These are phyloP conservation scores for Herminia tarsipennalis DNA, from an alignment of 2,888 invertebrate species.

Conservation along the genomic window DNA sequence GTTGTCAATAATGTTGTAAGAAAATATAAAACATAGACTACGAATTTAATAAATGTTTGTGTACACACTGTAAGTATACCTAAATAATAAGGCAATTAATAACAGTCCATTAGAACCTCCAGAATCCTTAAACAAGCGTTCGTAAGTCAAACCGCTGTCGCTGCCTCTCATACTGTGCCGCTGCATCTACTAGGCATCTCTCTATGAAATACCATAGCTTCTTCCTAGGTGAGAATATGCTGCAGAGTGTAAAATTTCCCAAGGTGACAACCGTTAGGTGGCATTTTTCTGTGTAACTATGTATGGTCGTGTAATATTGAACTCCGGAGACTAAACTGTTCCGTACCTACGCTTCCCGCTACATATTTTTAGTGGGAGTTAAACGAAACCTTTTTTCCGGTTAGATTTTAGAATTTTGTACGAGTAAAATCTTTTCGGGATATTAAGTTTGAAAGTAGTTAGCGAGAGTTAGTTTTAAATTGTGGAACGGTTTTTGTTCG, in stretches of 20 bases:
- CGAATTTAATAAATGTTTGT: no score
- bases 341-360: conserved; percentile 34
- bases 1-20: no score
- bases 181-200: conserved; percentile 50
- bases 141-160: conserved; percentile 8
- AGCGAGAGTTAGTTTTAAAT: background rate
- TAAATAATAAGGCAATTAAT: no score
- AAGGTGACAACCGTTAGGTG: conserved; percentile 63
- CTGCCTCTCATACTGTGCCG: conserved; percentile 7
- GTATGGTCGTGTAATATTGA: conserved; percentile 54
- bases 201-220: conserved; percentile 69
- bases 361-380: conserved; percentile 32
- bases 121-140: no score
- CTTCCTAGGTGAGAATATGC: conserved; percentile 69
- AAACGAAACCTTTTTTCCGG: conserved; percentile 31
- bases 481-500: no score
- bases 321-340: conserved; percentile 45
- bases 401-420: conserved; percentile 21
- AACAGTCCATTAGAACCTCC: no score
- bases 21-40: no score
- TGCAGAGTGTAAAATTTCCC: conserved; percentile 72
- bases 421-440: conserved; percentile 12
- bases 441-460: conserved; percentile 15
- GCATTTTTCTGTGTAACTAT: conserved; percentile 66
- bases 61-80: no score